phyloP scores from a whole-genome alignment of 1,140 invertebrate species.

The Cyclargus thomasi region DNA sequence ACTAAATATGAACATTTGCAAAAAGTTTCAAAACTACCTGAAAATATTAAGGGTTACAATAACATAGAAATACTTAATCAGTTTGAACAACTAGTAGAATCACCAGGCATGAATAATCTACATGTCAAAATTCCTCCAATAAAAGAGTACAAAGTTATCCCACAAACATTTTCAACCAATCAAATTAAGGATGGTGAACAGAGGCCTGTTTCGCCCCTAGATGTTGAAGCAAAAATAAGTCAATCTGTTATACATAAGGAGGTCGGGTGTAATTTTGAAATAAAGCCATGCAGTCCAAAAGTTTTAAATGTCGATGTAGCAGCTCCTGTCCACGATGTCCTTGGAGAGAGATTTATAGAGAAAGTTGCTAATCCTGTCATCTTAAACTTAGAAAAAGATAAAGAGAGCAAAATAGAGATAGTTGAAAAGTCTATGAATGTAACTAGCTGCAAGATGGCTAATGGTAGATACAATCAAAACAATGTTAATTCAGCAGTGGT shows the following conservation, averaged over 20 bases:
- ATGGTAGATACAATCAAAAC: constrained; percentile 38
- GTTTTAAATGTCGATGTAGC: constrained; percentile 66
- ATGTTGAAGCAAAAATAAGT: constrained; percentile 74
- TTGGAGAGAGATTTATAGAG: constrained; percentile 60
- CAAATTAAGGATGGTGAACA: constrained; percentile 30
- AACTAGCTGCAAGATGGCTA: constrained; percentile 55
- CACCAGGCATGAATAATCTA: constrained; percentile 36
- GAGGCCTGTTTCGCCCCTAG: constrained; percentile 61
- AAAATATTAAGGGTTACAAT: constrained; percentile 71
- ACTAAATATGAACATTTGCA: constrained; percentile 72
- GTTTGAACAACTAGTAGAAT: constrained; percentile 65
- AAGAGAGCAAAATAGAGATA: constrained; percentile 11
- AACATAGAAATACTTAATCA: constrained; percentile 64
- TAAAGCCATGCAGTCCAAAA: constrained; percentile 71
- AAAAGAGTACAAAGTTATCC: constrained; percentile 32
- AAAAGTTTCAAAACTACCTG: constrained; percentile 70
- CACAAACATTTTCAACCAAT: constrained; percentile 34
- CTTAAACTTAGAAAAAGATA: constrained; percentile 9
- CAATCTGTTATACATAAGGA: constrained; percentile 75
- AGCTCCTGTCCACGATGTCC: constrained; percentile 52
- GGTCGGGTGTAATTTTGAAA: constrained; percentile 74
- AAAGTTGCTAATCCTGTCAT: constrained; percentile 53
- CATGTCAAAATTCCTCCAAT: constrained; percentile 20
- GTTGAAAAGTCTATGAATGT: constrained; percentile 32
- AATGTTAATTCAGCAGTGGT: constrained; percentile 37